A percentile compares a stretch with the other conserved stretches of the same genome.
These are phyloP conservation scores for Latrodectus geometricus DNA, from an alignment of 1,140 invertebrate genomes.

Conservation along the genomic window DNA sequence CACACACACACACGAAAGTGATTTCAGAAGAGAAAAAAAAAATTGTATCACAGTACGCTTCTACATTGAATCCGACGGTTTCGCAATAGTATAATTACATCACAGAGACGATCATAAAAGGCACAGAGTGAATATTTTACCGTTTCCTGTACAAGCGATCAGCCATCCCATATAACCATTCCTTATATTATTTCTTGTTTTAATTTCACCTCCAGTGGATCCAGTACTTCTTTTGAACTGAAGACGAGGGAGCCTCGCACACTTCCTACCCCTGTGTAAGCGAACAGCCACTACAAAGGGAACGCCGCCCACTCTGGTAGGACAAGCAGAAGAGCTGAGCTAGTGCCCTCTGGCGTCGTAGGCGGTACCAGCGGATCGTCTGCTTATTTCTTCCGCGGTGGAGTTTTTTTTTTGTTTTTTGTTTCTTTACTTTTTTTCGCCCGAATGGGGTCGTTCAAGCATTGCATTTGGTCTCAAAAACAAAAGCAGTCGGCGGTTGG, in stretches of 20 bases:
- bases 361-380: constrained; percentile 54
- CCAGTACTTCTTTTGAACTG: not conserved
- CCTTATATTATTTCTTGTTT: too few relatives aligned
- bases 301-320: constrained; percentile 53
- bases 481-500: not conserved
- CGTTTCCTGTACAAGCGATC: too few relatives aligned
- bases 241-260: not conserved
- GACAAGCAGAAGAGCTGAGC: constrained; percentile 19
- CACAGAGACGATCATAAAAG: not conserved
- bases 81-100: not conserved
- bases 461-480: constrained; percentile 9
- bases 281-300: constrained; percentile 36
- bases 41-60: not conserved
- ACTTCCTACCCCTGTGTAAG: not conserved
- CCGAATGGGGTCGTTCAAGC: constrained; percentile 19
- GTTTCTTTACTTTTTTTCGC: not conserved
- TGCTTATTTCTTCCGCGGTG: constrained; percentile 38
- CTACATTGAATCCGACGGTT: not conserved
- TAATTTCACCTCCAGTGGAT: too few relatives aligned
- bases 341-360: constrained; percentile 60
- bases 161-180: too few relatives aligned
- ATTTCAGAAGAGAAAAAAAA: not conserved
- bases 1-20: not conserved
- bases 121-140: not conserved
- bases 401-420: not conserved